Evolutionary conservation across 2,113 vertebrate species (phyloP), one percentile per base, ranked within the genome.

Genomic region (Leptocoma aspasia): DNA sequence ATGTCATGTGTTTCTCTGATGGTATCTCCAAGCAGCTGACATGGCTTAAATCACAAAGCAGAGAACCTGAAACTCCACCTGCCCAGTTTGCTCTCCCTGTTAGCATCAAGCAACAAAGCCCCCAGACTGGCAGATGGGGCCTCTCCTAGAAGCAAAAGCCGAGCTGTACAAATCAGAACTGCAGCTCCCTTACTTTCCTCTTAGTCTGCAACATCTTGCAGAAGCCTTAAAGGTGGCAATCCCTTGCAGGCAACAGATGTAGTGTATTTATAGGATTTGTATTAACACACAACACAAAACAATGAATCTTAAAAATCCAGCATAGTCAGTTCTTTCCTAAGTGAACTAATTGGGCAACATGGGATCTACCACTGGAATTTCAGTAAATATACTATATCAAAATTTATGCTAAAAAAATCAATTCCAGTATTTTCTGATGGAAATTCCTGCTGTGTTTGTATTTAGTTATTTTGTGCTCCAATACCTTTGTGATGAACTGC

Each of bases 161-260:
- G 1, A 13, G 16, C 7, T 0, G 0, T 21, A 19, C 31, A 84
- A 68, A 27, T 10, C 7, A 17, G 16, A 69, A n/a, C 15, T 64
- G 44, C 33, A 81, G 28, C 6, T 73, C 44, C 26, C 26, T 82
- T 35, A 23, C 21, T 26, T 64, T 68, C 7, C 49, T 54, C 9
- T 59, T 54, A 54, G 49, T 52, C 30, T 63, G 64, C 17, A 53
- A 18, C 54, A 39, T 49, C 39, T 39, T 12, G 9, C 23, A 79
- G n/a, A 54, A 73, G 13, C 53, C 54, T 78, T 65, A 35, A 42
- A 78, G 10, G 7, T 35, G 26, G 39, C 24, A 59, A 8, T 37
- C 49, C 26, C 33, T 69, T 39, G 17, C 45, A 81, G 53, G 33
- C 22, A 77, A 77, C 13, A 72, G 22, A 52, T 13, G 10, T 65